Conservation (phyloP, 2,113 vertebrate genomes). For the Engystomops pustulosus region DNA sequence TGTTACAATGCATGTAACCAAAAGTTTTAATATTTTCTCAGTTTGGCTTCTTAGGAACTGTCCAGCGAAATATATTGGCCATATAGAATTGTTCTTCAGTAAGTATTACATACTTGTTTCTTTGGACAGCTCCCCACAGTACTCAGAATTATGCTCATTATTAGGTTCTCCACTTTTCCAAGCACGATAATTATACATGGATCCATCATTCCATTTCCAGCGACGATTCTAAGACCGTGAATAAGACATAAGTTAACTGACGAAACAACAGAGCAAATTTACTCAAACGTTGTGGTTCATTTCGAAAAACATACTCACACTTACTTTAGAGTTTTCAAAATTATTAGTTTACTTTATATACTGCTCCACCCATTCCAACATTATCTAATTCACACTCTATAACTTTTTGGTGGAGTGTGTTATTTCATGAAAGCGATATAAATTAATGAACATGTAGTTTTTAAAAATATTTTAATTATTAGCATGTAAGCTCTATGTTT, state of each 20-base stretch:
- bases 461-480: too few relatives aligned
- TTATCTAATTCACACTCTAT: too few relatives aligned
- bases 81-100: background rate
- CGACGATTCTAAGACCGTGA: constrained; percentile 27
- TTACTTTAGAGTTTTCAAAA: too few relatives aligned
- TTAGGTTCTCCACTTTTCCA: constrained; percentile 45
- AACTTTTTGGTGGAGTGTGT: too few relatives aligned
- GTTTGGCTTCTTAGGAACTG: background rate
- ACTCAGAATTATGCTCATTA: background rate
- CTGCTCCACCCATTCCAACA: too few relatives aligned
- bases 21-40: too few relatives aligned
- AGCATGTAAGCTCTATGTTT: too few relatives aligned
- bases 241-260: background rate
- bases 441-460: too few relatives aligned
- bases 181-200: constrained; percentile 39
- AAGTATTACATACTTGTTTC: constrained; percentile 33
- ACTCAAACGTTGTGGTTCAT: background rate
- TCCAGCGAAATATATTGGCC: background rate
- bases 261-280: background rate
- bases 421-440: too few relatives aligned
- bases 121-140: constrained; percentile 33
- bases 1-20: too few relatives aligned
- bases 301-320: too few relatives aligned
- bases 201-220: constrained; percentile 57
- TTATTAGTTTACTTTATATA: too few relatives aligned